These are phyloP conservation scores for Lipotes vexillifer DNA, from an alignment of 2,113 vertebrate genomes.

Conservation along the genomic window DNA sequence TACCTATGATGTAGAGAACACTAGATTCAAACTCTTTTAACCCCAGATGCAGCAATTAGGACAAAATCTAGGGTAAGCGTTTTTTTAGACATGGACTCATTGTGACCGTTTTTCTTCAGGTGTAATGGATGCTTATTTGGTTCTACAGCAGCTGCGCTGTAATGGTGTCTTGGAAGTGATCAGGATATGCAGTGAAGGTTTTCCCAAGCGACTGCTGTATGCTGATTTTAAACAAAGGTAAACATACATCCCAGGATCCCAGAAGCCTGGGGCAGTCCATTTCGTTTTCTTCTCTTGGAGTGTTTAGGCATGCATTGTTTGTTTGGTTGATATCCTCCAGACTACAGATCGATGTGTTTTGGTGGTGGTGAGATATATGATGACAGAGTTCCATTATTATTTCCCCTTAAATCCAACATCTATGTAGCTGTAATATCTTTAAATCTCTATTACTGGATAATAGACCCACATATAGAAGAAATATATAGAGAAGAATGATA, in stretches of 20 bases:
- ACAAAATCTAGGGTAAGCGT: background rate
- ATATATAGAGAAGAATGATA: slow-evolving; percentile 53
- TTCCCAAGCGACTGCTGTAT: background rate
- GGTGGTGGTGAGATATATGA: slow-evolving; percentile 57
- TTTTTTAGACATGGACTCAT: background rate
- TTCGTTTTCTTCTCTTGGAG: background rate
- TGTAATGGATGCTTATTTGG: background rate
- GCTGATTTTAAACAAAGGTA: slow-evolving; percentile 55
- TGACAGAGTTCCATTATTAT: slow-evolving; percentile 67
- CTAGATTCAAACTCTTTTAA: background rate
- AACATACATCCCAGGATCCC: background rate
- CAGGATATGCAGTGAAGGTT: background rate
- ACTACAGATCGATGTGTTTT: slow-evolving; percentile 59
- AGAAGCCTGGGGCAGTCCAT: background rate
- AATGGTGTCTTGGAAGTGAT: background rate
- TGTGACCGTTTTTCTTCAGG: background rate
- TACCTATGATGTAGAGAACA: background rate
- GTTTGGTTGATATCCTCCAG: slow-evolving; percentile 39
- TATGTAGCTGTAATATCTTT: slow-evolving; percentile 63
- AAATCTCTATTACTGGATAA: slow-evolving; percentile 70
- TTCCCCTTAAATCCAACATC: slow-evolving; percentile 60
- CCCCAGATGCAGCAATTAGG: background rate
- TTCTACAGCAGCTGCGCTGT: background rate
- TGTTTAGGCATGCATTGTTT: slow-evolving; percentile 17
- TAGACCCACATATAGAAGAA: slow-evolving; percentile 62